Conservation (phyloP, 2,797 vertebrate genomes). For the Taeniopygia guttata region DNA sequence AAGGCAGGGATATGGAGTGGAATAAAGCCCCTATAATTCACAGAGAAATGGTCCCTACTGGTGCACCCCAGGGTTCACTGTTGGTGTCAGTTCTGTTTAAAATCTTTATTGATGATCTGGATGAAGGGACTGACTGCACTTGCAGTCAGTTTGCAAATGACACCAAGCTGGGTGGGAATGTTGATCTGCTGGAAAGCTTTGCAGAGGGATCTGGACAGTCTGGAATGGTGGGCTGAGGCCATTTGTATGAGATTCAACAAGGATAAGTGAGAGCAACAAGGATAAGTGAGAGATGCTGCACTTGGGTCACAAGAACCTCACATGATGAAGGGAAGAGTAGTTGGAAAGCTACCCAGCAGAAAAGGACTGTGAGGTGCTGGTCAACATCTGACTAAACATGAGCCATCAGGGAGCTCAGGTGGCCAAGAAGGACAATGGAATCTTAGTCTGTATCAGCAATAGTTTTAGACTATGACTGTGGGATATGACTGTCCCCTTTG, state of each 20-base stretch:
- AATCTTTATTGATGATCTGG: background rate
- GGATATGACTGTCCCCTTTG: rapidly evolving
- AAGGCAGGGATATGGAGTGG: background rate
- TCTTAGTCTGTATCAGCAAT: background rate
- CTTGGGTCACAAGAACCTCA: background rate
- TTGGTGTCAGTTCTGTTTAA: background rate
- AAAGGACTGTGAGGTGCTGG: background rate
- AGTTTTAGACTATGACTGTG: background rate
- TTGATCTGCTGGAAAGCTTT: background rate
- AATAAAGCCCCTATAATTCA: background rate
- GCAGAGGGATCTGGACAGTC: background rate
- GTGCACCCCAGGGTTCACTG: background rate
- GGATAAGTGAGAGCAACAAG: background rate
- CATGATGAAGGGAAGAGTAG: background rate
- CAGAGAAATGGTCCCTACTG: background rate
- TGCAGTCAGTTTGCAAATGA: background rate
- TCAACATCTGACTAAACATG: background rate
- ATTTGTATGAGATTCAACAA: background rate
- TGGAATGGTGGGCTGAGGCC: background rate
- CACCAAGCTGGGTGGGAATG: background rate
- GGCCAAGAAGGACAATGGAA: background rate
- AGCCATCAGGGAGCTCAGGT: background rate
- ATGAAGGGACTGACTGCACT: background rate
- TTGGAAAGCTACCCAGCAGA: background rate
- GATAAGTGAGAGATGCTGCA: background rate